phyloP scores from a whole-genome alignment of 2,888 invertebrate genomes.

The Melieria picta region DNA sequence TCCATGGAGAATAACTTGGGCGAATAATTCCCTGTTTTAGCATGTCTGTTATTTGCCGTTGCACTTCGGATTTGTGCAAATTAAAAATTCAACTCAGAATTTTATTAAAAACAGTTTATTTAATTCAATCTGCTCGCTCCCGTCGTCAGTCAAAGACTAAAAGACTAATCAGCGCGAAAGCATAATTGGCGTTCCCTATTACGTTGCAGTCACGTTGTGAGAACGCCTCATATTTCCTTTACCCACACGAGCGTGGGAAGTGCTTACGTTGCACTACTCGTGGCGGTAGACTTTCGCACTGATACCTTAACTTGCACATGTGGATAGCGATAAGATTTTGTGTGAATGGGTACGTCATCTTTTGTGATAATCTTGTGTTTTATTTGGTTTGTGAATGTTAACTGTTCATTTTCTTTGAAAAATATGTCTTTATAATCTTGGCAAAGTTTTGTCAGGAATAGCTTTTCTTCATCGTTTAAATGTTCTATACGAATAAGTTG shows the following conservation, averaged over 20 bases:
- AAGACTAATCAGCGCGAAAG: no score
- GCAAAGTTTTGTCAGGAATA: conserved; percentile 29
- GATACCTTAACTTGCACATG: neutral
- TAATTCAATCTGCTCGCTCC: no score
- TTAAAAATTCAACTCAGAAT: no score
- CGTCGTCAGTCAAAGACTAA: no score
- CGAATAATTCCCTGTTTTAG: conserved; percentile 26
- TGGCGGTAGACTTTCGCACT: no score
- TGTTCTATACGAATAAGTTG: conserved; percentile 22
- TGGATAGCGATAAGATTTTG: conserved; percentile 32
- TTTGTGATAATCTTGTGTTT: conserved; percentile 44
- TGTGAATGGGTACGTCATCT: conserved; percentile 17
- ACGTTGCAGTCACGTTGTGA: no score
- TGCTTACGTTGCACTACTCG: no score
- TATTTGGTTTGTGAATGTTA: conserved; percentile 42
- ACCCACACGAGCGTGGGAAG: no score
- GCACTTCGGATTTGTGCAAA: conserved; percentile 29
- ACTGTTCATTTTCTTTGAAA: conserved; percentile 27
- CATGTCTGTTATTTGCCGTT: conserved; percentile 31
- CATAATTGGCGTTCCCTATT: no score
- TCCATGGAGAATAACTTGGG: conserved; percentile 42
- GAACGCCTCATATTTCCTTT: no score
- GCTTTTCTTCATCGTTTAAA: conserved; percentile 35
- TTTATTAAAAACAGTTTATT: no score
- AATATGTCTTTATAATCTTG: conserved; percentile 31